Evolutionary conservation across 2,888 invertebrate species (phyloP), one percentile per base, ranked within the genome.

Genomic region (Caenorhabditis imperialis): DNA sequence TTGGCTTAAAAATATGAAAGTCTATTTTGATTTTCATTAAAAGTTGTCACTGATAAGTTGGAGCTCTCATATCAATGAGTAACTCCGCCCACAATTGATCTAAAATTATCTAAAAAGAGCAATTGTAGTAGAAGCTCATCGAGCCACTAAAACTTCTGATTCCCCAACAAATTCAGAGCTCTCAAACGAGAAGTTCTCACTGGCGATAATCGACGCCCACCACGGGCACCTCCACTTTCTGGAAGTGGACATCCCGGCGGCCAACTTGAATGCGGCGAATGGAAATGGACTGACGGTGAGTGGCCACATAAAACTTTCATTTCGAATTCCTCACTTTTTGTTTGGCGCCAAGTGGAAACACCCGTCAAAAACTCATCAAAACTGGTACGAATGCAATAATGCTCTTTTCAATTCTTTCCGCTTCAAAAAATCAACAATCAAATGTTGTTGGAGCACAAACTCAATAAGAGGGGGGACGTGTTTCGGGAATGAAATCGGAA

Each of bases 191-290:
- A 73, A 78, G 38, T 87, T 77, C 75, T 72, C 86, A 8, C 44
- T 87, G 20, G 80, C 79, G 22, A 58, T 86, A 50, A 67, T 86
- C 47, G 85, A 86, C 58, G 81, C 83, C 0, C 58, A 75, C 45
- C 74, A 74, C 14, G 78, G 78, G 10, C 76, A 80, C 40, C 67
- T 86, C 6, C 80, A 85, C 62, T 86, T 85, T 84, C 47, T 87
- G 57, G 51, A 85, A 37, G 77, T 80, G 14, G 85, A 85, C 63
- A 77, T 85, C 45, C 77, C 83, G 12, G 70, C 84, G 2, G 80
- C 75, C 14, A 77, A 81, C 51, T 69, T 86, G 37, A 75, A 79
- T 37, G 81, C 81, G 23, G 82, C 73, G 14, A 60, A 78, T 42
- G 60, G 54, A 22, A 79, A 78, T 25, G 83, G 83, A 16, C 45